phyloP scores from a whole-genome alignment of 2,888 invertebrate genomes.

The Gandaritis pyraliata region DNA sequence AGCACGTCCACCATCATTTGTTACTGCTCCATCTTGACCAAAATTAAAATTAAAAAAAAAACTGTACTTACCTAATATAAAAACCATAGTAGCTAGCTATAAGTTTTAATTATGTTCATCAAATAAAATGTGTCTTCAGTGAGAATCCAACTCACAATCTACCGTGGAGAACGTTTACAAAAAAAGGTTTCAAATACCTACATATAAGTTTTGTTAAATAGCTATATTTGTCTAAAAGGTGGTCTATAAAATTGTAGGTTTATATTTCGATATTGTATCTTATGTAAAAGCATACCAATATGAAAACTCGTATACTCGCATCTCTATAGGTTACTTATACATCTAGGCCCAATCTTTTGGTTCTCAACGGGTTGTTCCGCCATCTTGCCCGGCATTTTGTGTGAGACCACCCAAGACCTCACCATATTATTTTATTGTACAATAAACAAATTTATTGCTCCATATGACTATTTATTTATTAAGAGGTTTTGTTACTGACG shows the following conservation, averaged over 20 bases:
- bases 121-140: neutral
- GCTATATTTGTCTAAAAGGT: too few relatives aligned
- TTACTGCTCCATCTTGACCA: too few relatives aligned
- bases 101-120: too few relatives aligned
- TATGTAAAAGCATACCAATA: neutral
- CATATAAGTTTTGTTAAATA: too few relatives aligned
- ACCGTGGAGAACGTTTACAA: too few relatives aligned
- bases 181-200: too few relatives aligned
- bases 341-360: conserved; percentile 31
- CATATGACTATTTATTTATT: conserved; percentile 82
- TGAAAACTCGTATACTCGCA: conserved; percentile 42
- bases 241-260: too few relatives aligned
- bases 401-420: conserved; percentile 79
- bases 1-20: too few relatives aligned
- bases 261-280: neutral
- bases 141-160: too few relatives aligned
- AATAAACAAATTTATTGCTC: conserved; percentile 84
- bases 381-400: conserved; percentile 71
- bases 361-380: conserved; percentile 58
- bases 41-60: too few relatives aligned
- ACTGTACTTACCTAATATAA: neutral
- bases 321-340: conserved; percentile 51
- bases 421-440: conserved; percentile 83
- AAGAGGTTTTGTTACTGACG: conserved; percentile 74
- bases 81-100: too few relatives aligned